phyloP scores from a whole-genome alignment of 2,113 vertebrate genomes.

The Sciurus niger region DNA sequence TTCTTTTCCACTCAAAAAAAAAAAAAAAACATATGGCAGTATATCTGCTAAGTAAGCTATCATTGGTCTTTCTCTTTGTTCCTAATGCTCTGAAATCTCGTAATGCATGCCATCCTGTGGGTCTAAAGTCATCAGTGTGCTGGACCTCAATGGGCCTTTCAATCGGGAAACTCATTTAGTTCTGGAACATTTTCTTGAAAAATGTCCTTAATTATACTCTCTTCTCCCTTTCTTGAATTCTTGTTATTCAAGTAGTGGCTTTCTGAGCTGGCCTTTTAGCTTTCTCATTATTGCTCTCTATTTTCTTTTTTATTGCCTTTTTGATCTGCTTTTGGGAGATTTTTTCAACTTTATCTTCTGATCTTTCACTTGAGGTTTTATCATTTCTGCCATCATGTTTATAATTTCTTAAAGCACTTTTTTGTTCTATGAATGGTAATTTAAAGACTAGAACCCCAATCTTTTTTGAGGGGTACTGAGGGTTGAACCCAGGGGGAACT shows the following conservation, averaged over 20 bases:
- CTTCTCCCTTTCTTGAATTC: neutral
- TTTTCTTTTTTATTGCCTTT: neutral
- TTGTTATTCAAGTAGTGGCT: neutral
- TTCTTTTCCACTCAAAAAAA: neutral
- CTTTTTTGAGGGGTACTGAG: too few species aligned
- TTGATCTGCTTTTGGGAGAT: neutral
- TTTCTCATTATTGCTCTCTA: neutral
- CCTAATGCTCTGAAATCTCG: too few species aligned
- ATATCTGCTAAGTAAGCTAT: neutral
- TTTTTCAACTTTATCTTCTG: neutral
- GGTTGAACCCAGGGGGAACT: too few species aligned
- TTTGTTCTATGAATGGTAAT: too few species aligned
- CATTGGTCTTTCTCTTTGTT: neutral
- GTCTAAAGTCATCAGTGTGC: constrained; percentile 35
- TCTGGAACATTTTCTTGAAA: constrained; percentile 40
- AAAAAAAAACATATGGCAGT: neutral
- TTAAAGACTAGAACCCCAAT: too few species aligned
- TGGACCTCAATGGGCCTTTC: neutral
- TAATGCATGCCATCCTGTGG: neutral
- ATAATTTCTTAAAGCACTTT: neutral
- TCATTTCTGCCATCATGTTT: neutral
- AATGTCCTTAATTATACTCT: constrained; percentile 26
- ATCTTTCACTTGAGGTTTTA: neutral
- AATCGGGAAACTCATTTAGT: neutral
- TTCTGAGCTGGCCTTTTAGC: neutral